Percentiles rank a stretch among this genome's conserved stretches.
Evolutionary conservation across 2,113 vertebrate genomes (phyloP).

Genomic region (Papio anubis): DNA sequence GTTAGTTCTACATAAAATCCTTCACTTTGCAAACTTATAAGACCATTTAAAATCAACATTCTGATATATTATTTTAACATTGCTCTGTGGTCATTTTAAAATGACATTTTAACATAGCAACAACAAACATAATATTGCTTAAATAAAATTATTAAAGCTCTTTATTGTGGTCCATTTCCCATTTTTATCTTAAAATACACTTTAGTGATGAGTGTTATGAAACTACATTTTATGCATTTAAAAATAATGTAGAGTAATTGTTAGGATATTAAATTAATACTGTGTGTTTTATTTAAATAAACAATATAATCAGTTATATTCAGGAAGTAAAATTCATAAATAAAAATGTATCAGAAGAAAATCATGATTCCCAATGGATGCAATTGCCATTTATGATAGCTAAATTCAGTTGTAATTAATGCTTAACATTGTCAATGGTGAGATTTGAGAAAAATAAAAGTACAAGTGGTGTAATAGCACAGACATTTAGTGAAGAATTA

Average conservation of each 20-base stretch:
- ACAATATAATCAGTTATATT: neutral
- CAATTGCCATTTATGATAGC: neutral
- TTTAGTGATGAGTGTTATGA: neutral
- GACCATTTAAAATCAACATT: neutral
- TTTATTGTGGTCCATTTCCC: neutral
- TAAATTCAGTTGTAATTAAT: neutral
- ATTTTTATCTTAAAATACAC: neutral
- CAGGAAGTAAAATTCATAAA: neutral
- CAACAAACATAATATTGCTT: neutral
- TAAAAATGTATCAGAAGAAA: neutral
- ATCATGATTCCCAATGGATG: neutral
- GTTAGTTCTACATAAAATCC: neutral
- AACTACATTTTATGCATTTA: neutral
- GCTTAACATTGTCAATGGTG: neutral
- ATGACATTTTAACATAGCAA: neutral
- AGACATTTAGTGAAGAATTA: neutral
- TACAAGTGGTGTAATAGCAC: neutral
- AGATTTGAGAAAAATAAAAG: neutral
- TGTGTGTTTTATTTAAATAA: neutral
- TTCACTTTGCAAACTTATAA: neutral
- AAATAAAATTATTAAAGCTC: neutral
- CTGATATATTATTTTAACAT: neutral
- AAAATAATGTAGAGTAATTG: neutral
- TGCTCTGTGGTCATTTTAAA: neutral
- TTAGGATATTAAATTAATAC: neutral